Base-by-base conservation (phyloP, 2,888 invertebrate genomes). In the Chalcosyrphus nemorum region DNA sequence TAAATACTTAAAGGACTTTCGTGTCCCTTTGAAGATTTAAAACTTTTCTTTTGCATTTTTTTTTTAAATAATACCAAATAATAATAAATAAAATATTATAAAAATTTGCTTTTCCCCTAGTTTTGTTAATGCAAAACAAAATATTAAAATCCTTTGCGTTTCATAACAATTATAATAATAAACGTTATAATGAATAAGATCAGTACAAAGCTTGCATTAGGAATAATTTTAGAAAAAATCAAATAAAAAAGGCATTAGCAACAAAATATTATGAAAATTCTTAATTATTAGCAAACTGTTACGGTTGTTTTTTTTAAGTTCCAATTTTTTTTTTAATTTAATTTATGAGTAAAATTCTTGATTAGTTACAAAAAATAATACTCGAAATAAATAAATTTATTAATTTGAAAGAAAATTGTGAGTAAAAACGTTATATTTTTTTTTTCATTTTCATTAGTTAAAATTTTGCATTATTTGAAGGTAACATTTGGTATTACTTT, bases 141-240 rank as follows among this genome's bases (percentile, higher is more conserved):
- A 52, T 76, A 57, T 47, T 21, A 11, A 66, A 70, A 59, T 45
- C 32, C 15, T 54, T 81, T 75, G 74, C 68, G 38, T 65, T 80
- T 74, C n/a, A 50, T 56, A 78, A 65, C 47, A 38, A 52, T 66
- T 50, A 17, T 66, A 24, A 38, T 29, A 65, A 61, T 47, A 84
- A 78, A 74, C 68, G 56, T 57, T 56, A 84, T 68, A 74, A 57
- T 84, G 59, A 65, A 54, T 72, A 59, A 68, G 45, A 63, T 77
- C 66, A 68, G 56, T 78, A 74, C 47, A 84, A 84, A 84, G 84
- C 84, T 84, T 84, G 84, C 84, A 84, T 43, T 68, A 63, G 57
- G 27, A 82, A 45, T 43, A 41, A 77, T 75, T 54, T 35, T n/a
- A n/a, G n/a, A n/a, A 1, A 71, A 81, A 71, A 71, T 74, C 41